A percentile compares a stretch with the other conserved stretches of the same genome.
phyloP scores from a whole-genome alignment of 2,113 vertebrate species.

The Malurus melanocephalus region DNA sequence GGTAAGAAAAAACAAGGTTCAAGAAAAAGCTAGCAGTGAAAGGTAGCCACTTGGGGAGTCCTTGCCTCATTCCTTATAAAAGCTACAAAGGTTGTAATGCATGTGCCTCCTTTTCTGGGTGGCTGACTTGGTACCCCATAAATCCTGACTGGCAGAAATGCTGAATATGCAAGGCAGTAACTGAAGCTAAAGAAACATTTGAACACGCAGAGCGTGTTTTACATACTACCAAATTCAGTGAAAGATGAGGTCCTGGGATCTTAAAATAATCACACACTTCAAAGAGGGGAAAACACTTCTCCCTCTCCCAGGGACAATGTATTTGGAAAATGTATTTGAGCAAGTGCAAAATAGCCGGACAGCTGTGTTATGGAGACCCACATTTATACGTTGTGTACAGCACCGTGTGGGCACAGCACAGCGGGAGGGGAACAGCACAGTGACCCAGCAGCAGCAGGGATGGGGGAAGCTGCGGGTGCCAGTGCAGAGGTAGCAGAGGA shows the following conservation, averaged over 20 bases:
- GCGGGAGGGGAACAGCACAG: neutral
- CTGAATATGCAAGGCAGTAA: slow-evolving; percentile 30
- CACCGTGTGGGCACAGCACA: fast-evolving
- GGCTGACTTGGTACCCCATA: slow-evolving; percentile 51
- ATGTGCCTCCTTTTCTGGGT: slow-evolving; percentile 42
- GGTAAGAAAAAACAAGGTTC: neutral
- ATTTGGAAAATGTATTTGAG: neutral
- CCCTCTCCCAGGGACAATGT: neutral
- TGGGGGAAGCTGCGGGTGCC: fast-evolving
- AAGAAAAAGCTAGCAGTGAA: neutral
- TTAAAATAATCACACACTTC: neutral
- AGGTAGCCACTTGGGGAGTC: neutral
- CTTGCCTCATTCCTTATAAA: neutral
- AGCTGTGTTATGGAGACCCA: neutral
- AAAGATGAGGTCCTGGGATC: neutral
- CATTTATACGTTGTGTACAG: fast-evolving
- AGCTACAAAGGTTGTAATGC: neutral
- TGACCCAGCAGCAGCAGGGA: neutral
- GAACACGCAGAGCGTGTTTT: neutral
- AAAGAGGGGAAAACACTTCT: neutral
- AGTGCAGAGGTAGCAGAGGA: neutral
- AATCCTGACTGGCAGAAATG: slow-evolving; percentile 25
- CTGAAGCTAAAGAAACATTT: neutral
- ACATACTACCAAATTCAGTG: neutral
- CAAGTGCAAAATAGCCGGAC: neutral